Percentiles rank a stretch among this genome's conserved stretches.
Conservation (phyloP, 1,140 invertebrate species). For the Pseudobourletiella spinata region DNA sequence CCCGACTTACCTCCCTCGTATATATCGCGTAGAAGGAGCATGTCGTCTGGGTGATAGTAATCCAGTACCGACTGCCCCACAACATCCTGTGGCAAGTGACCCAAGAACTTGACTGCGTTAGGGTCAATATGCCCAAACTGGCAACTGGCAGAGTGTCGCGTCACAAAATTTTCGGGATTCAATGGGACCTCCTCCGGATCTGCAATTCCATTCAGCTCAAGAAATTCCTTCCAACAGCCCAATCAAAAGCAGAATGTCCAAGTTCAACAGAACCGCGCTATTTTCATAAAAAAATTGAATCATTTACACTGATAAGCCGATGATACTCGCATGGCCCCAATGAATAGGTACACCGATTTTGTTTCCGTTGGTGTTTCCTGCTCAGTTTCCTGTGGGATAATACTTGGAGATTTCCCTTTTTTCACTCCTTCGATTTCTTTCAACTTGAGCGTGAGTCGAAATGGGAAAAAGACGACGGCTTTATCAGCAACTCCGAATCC, state of each 20-base stretch:
- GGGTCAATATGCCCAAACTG: slow-evolving; percentile 64
- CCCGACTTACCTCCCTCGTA: slow-evolving; percentile 71
- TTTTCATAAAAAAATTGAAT: slow-evolving; percentile 13
- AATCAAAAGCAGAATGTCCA: no score
- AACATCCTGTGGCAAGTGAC: slow-evolving; percentile 81
- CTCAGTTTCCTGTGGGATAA: neutral
- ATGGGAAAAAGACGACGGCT: slow-evolving; percentile 57
- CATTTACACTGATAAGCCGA: slow-evolving; percentile 64
- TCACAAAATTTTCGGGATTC: slow-evolving; percentile 53
- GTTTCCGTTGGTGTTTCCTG: neutral
- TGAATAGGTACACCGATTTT: slow-evolving; percentile 46
- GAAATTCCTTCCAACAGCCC: no score
- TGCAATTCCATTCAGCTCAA: no score
- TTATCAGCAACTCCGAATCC: slow-evolving; percentile 54
- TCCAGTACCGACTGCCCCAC: slow-evolving; percentile 69
- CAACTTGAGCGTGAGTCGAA: slow-evolving; percentile 60
- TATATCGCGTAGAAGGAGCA: slow-evolving; percentile 64
- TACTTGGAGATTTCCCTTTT: neutral
- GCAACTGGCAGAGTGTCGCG: slow-evolving; percentile 63
- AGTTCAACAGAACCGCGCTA: no score
- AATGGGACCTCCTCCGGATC: slow-evolving; percentile 38
- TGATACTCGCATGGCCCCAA: slow-evolving; percentile 59
- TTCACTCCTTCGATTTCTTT: slow-evolving; percentile 21
- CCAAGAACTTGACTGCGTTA: slow-evolving; percentile 68
- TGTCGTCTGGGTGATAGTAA: slow-evolving; percentile 79